Evolutionary conservation across 1,140 invertebrate species (phyloP).

Genomic region (Plectrocnemia conspersa): DNA sequence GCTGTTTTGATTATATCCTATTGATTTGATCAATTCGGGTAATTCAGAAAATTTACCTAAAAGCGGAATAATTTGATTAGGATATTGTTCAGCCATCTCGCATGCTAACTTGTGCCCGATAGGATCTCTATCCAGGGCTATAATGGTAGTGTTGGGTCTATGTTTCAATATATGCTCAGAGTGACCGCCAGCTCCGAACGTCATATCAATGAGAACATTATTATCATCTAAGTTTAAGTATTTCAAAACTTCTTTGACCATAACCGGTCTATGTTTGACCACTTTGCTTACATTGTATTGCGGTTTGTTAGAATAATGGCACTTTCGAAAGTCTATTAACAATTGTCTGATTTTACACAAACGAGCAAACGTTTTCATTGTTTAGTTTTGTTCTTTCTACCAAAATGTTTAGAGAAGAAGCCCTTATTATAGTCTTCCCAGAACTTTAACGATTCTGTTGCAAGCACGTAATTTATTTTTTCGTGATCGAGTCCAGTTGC

Average conservation of each 20-base stretch:
- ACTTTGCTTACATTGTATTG: slow-evolving; percentile 25
- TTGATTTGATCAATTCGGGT: slow-evolving; percentile 58
- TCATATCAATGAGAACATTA: slow-evolving; percentile 78
- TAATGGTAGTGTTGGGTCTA: slow-evolving; percentile 60
- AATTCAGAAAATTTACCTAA: slow-evolving; percentile 86
- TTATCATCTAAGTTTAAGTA: slow-evolving; percentile 59
- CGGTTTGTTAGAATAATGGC: slow-evolving; percentile 37
- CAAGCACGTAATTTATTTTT: slow-evolving; percentile 69
- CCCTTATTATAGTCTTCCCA: slow-evolving; percentile 56
- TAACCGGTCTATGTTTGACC: slow-evolving; percentile 73
- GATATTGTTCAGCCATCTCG: slow-evolving; percentile 60
- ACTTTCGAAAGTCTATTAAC: no score
- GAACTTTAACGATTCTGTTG: slow-evolving; percentile 64
- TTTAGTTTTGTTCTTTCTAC: slow-evolving; percentile 39
- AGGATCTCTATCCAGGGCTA: slow-evolving; percentile 87
- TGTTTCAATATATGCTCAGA: slow-evolving; percentile 58
- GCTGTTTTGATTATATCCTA: slow-evolving; percentile 57
- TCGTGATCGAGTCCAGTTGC: slow-evolving; percentile 63
- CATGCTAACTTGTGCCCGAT: slow-evolving; percentile 64
- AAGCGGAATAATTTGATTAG: slow-evolving; percentile 68
- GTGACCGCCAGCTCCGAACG: slow-evolving; percentile 93
- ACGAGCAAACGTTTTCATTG: slow-evolving; percentile 40
- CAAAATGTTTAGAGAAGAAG: slow-evolving; percentile 50
- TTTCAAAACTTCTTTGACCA: slow-evolving; percentile 64
- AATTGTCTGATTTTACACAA: no score